Evolutionary conservation across 2,888 invertebrate genomes (phyloP), one percentile per base, ranked within the genome.

Genomic region (Acrocera orbiculus): DNA sequence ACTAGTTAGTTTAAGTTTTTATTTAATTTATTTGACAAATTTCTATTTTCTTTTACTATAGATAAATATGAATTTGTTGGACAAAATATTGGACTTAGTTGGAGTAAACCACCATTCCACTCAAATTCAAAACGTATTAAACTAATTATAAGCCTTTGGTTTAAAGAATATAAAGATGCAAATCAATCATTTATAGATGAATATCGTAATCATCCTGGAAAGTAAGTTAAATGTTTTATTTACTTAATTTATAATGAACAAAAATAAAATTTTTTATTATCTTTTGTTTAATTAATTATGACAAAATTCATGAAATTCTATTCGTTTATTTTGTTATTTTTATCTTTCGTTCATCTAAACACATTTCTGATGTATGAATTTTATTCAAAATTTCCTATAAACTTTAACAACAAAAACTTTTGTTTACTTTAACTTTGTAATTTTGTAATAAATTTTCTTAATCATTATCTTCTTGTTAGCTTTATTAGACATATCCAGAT

Each of bases 71-170:
- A 14, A 6, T 39, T 31, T 25, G 41, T 41, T 20, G 46, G 46
- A 22, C 46, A 47, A 31, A 47, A 47, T 32, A 56, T 58, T 28
- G 57, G 52, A 3, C 50, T 51, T 39, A 49, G 51, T 35, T 56
- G 54, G 52, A 53, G 54, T 33, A 46, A 46, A 13, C 48, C 37
- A 16, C 47, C 51, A 16, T 54, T 57, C 35, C 51, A 51, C 25
- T 54, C 56, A n/a, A 48, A 56, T 34, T 52, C 53, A 10, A 46
- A 48, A 28, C 50, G 56, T 29, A 55, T 58, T 34, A 56, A 54
- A 30, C 47, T 53, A 14, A 48, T 56, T 16, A 48, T 58, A 11
- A 42, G 51, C 10, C 47, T 47, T 35, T 58, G 58, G 58, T 58
- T 53, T 30, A 46, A 48, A 8, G 58, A 58, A 28, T 49, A 51